Base-by-base conservation (phyloP, 2,797 vertebrate species). In the Sebastes oblongus region DNA sequence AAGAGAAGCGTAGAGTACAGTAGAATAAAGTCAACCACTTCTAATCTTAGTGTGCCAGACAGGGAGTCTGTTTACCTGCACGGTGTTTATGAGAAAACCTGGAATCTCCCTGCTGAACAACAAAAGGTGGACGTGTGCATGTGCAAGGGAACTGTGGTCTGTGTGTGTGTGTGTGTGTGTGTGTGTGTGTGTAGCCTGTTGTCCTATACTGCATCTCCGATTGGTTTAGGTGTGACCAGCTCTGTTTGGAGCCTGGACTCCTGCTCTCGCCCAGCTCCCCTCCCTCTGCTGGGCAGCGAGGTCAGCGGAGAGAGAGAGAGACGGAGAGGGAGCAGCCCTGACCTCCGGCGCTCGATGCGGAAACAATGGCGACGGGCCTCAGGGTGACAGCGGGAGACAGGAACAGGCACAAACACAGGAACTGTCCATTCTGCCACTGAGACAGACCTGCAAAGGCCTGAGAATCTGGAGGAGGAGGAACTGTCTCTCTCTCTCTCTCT, bases 321-420 rank as follows among this genome's bases (percentile, higher is more conserved):
- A 77, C 77, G 58, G 78, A 64, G 75, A 36, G 79, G 77, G 91
- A 91, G 88, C 88, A 86, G 89, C 83, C 89, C 79, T 83, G 89
- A 90, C 89, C 90, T 92, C 88, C 81, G 79, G 88, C 83, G 84
- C 88, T 89, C 73, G 4, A 72, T 84, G 78, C 88, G 93, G 94
- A 95, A 95, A 96, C 95, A 95, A 94, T 96, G 94, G 96, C 95
- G 95, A 95, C 95, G 86, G 67, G 85, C 90, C 90, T 91, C 84
- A 50, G 77, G 79, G 91, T 96, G 96, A 95, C 95, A 96, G 95
- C 94, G 68, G 95, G 95, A 95, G 95, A 96, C 96, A 96, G 95
- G 96, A 96, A 96, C 94, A 95, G 80, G 91, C 94, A 96, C 95
- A 96, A 96, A 96, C 93, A 96, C 95, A 95, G 95, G 95, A 42